Percentiles rank a stretch among this genome's conserved stretches.
Evolutionary conservation across 2,888 invertebrate species (phyloP).

Genomic region (Micoletzkya japonica): DNA sequence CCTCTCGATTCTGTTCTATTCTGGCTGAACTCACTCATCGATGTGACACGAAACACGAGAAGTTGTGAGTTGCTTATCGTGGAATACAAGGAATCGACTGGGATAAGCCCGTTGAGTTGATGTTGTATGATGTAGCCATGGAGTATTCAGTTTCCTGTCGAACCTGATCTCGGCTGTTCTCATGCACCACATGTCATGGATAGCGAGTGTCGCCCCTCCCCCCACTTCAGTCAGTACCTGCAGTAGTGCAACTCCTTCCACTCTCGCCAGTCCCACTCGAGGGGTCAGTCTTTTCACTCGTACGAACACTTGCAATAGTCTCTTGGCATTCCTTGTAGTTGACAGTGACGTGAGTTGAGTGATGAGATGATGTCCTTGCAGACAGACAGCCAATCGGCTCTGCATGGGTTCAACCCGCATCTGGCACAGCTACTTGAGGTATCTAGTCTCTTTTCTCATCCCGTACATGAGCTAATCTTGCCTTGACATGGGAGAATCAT

Average conservation of each 20-base stretch:
- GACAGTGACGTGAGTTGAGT: no score
- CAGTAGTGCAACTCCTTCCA: background rate
- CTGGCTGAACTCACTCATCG: constrained; percentile 42
- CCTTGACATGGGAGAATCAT: no score
- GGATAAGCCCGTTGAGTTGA: background rate
- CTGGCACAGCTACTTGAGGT: constrained; percentile 8
- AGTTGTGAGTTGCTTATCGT: constrained; percentile 44
- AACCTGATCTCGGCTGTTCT: constrained; percentile 55
- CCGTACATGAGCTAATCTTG: no score
- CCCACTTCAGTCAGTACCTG: constrained; percentile 1
- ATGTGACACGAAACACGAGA: constrained; percentile 51
- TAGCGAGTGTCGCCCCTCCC: constrained; percentile 58
- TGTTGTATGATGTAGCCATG: background rate
- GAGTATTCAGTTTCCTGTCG: constrained; percentile 52
- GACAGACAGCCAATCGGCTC: constrained; percentile 4
- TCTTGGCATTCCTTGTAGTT: no score
- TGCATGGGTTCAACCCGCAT: constrained; percentile 16
- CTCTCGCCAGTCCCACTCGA: no score
- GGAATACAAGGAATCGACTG: background rate
- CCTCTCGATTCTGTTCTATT: constrained; percentile 47
- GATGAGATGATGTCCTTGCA: no score
- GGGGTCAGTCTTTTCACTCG: no score
- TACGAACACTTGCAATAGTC: no score
- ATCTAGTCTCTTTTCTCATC: background rate
- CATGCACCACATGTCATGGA: constrained; percentile 61